Percentiles rank a stretch among this genome's conserved stretches.
Conservation (phyloP, 2,113 vertebrate species). For the Siphamia tubifer region DNA sequence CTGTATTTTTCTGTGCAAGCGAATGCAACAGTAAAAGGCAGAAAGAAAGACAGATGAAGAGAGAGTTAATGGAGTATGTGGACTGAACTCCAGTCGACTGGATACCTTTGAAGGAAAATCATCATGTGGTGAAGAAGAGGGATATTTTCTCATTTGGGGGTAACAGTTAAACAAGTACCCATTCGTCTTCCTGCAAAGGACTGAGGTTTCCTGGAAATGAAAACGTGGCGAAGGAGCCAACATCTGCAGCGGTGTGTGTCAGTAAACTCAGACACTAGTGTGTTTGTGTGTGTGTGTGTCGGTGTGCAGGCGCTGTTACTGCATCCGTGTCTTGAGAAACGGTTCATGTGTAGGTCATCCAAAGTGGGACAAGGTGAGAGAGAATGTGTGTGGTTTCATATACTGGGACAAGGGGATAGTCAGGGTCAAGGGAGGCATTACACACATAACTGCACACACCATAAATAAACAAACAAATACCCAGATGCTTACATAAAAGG, state of each 20-base stretch:
- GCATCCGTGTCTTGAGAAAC: conserved; percentile 31
- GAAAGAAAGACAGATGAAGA: conserved; percentile 61
- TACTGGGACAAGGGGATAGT: conserved; percentile 15
- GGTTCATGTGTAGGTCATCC: conserved; percentile 54
- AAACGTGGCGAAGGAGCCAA: conserved; percentile 49
- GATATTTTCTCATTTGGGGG: conserved; percentile 74
- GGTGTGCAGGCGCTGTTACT: conserved; percentile 26
- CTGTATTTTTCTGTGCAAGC: conserved; percentile 41
- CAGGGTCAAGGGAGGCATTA: background rate
- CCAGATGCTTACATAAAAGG: background rate
- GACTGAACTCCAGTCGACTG: conserved; percentile 57
- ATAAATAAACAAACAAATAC: conserved; percentile 35
- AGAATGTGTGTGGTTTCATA: conserved; percentile 44
- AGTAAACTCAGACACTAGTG: conserved; percentile 43
- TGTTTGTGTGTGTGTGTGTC: conserved; percentile 42
- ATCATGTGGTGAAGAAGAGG: conserved; percentile 63
- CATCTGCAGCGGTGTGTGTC: conserved; percentile 56
- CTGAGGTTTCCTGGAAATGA: conserved; percentile 69
- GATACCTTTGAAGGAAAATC: conserved; percentile 68
- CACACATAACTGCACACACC: background rate
- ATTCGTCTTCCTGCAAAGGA: conserved; percentile 68
- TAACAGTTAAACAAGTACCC: conserved; percentile 70
- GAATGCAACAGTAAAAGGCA: conserved; percentile 57
- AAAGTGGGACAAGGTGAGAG: conserved; percentile 62
- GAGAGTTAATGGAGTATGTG: conserved; percentile 65